Conservation (phyloP, 1,140 invertebrate genomes). For the Aleiodes sp. region DNA sequence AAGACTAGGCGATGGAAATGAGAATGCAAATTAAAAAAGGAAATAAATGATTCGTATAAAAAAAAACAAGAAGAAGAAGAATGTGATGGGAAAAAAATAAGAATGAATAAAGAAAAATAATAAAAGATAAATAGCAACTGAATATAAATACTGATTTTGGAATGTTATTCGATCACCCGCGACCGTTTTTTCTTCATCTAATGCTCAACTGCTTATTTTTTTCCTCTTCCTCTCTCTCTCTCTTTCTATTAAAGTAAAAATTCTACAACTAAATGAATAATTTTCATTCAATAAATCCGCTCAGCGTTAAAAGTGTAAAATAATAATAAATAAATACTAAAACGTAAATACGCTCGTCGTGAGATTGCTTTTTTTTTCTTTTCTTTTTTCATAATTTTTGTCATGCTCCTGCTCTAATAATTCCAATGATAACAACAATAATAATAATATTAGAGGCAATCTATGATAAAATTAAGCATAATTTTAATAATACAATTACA, state of each 20-base stretch:
- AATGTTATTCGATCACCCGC: slow-evolving; percentile 51
- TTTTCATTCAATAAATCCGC: slow-evolving; percentile 9
- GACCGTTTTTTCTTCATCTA: slow-evolving; percentile 40
- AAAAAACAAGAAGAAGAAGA: slow-evolving; percentile 44
- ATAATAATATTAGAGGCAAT: slow-evolving; percentile 39
- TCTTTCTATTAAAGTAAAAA: slow-evolving; percentile 15
- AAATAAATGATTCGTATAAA: slow-evolving; percentile 33
- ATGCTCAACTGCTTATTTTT: slow-evolving; percentile 19
- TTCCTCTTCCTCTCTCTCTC: slow-evolving; percentile 35
- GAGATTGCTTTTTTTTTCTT: not conserved
- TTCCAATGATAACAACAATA: slow-evolving; percentile 40
- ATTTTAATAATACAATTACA: slow-evolving; percentile 29
- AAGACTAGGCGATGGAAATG: slow-evolving; percentile 24
- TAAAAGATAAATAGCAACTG: slow-evolving; percentile 47
- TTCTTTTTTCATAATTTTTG: not conserved
- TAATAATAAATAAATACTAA: slow-evolving; percentile 35
- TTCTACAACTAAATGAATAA: slow-evolving; percentile 6
- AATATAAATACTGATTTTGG: slow-evolving; percentile 64
- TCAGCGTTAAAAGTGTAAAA: slow-evolving; percentile 31
- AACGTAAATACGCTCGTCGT: slow-evolving; percentile 23
- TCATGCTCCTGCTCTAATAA: slow-evolving; percentile 6
- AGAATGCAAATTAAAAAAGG: not conserved
- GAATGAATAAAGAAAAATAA: slow-evolving; percentile 42
- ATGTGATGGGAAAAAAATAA: slow-evolving; percentile 38
- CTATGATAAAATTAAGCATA: slow-evolving; percentile 31